These are phyloP conservation scores for Ferrisia virgata DNA, from an alignment of 2,888 invertebrate species.

Conservation along the genomic window DNA sequence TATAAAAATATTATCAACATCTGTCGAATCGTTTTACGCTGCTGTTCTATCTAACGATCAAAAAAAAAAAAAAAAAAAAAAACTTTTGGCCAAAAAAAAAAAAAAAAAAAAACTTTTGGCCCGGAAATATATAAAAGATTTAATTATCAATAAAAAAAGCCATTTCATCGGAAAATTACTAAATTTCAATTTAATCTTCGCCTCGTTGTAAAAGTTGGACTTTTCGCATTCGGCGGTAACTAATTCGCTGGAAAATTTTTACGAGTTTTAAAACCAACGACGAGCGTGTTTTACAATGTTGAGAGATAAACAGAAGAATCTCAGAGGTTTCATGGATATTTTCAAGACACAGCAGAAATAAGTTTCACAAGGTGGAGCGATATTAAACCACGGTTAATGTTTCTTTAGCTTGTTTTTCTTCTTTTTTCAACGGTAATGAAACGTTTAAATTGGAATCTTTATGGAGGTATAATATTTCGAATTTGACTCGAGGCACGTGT, in stretches of 20 bases:
- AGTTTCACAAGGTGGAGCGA: neutral
- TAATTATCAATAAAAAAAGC: slow-evolving; percentile 7
- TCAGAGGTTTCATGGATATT: neutral
- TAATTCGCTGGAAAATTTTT: neutral
- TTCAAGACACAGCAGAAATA: neutral
- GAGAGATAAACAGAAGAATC: neutral
- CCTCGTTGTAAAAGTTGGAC: neutral
- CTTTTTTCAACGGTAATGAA: neutral
- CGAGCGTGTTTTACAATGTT: slow-evolving; percentile 2
- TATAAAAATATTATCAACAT: neutral
- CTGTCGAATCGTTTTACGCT: too few species aligned
- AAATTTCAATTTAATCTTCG: slow-evolving; percentile 4
- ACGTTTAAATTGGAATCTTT: neutral
- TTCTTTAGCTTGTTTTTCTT: too few species aligned
- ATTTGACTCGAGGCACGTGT: neutral
- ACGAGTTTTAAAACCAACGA: neutral
- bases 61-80: neutral
- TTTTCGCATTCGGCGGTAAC: neutral
- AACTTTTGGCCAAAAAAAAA: neutral
- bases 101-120: neutral
- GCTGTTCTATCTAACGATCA: neutral
- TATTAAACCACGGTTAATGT: neutral
- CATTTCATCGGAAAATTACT: neutral
- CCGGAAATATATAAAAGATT: neutral
- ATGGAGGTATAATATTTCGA: neutral